These are phyloP conservation scores for Arenaria interpres DNA, from an alignment of 2,113 vertebrate genomes.

Conservation along the genomic window DNA sequence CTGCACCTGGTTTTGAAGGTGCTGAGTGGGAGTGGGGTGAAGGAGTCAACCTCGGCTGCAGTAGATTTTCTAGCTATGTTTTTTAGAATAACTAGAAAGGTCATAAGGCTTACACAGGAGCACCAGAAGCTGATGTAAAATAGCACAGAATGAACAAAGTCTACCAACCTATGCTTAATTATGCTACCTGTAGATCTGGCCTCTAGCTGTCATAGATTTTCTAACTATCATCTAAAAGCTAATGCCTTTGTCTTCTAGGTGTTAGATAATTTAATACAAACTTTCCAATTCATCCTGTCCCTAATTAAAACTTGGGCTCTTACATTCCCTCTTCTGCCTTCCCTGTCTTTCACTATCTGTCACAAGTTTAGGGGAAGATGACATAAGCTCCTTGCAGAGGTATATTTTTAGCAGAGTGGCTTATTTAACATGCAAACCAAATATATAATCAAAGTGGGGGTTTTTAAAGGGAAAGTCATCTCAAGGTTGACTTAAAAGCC, in stretches of 20 bases:
- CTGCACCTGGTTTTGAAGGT: background rate
- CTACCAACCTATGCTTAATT: background rate
- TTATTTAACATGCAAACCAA: slow-evolving; percentile 59
- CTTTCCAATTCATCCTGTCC: background rate
- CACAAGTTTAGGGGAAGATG: background rate
- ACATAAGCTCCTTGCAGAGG: slow-evolving; percentile 24
- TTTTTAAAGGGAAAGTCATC: slow-evolving; percentile 64
- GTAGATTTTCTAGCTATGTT: background rate
- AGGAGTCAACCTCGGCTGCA: background rate
- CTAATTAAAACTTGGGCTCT: background rate
- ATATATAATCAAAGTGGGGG: slow-evolving; percentile 21
- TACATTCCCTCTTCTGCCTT: background rate
- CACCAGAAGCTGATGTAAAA: background rate
- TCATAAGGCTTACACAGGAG: background rate
- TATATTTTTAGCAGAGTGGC: slow-evolving; percentile 52
- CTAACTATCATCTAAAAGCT: background rate
- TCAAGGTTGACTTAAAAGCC: slow-evolving; percentile 69
- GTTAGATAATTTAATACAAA: background rate
- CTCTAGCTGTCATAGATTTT: background rate
- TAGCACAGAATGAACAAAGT: background rate
- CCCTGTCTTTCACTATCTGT: slow-evolving; percentile 2
- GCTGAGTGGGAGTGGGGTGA: background rate
- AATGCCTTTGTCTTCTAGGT: background rate
- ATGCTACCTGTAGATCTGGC: background rate
- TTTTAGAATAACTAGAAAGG: background rate